phyloP scores from a whole-genome alignment of 2,888 invertebrate species.

The Pterobdella sp. region DNA sequence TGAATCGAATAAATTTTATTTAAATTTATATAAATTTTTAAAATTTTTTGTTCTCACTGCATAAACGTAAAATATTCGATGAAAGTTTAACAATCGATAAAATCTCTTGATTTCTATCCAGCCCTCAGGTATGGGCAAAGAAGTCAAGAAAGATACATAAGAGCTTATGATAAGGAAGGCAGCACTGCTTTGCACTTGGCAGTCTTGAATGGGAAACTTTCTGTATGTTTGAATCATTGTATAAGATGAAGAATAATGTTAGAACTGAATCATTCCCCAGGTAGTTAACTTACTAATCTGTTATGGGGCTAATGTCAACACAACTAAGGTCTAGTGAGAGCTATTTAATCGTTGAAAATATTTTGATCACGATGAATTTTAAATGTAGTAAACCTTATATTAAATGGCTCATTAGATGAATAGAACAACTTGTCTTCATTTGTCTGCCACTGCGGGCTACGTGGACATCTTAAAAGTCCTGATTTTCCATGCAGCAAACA shows the following conservation, averaged over 20 bases:
- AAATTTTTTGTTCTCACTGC: no score
- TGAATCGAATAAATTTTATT: no score
- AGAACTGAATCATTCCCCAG: slow-evolving; percentile 26
- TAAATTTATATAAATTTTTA: no score
- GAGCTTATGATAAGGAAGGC: slow-evolving; percentile 37
- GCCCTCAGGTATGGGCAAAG: slow-evolving; percentile 32
- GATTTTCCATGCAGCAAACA: slow-evolving; percentile 36
- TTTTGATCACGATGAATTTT: no score
- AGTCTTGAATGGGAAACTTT: slow-evolving; percentile 37
- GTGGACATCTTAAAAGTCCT: slow-evolving; percentile 36
- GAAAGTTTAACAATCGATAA: background rate
- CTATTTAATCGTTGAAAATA: no score
- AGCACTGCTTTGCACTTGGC: slow-evolving; percentile 39
- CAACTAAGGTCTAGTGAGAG: slow-evolving; percentile 36
- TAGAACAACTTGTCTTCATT: slow-evolving; percentile 36
- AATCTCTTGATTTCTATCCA: slow-evolving; percentile 15
- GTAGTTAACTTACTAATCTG: slow-evolving; percentile 35
- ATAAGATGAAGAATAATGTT: background rate
- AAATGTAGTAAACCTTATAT: no score
- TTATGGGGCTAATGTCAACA: slow-evolving; percentile 37
- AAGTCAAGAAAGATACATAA: slow-evolving; percentile 30
- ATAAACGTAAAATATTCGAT: no score
- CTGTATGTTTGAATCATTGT: slow-evolving; percentile 32
- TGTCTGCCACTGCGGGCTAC: slow-evolving; percentile 37
- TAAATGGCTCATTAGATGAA: no score